Base-by-base conservation (phyloP, 2,113 vertebrate species). In the Vombatus ursinus region DNA sequence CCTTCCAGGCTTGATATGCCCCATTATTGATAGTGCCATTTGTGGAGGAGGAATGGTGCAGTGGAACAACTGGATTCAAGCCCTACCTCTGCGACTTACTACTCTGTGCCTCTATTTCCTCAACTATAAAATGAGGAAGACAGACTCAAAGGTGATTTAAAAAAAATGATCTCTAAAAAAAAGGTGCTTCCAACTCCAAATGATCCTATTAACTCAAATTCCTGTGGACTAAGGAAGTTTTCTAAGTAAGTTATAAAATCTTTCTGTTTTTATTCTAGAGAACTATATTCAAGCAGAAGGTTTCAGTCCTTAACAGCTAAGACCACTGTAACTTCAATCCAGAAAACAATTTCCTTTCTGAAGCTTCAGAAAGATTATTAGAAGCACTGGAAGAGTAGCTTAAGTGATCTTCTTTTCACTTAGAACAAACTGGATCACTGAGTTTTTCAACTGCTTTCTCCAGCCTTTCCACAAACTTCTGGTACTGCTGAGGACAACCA, bases 371-470 rank as follows among this genome's bases (percentile, higher is more conserved):
- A 26, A 68, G 11, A 61, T 31, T 61, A 37, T 14, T 68, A 37
- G 28, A 68, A 68, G 57, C 57, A 68, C 28, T 68, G 57, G 57
- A 68, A 68, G 28, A 68, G 37, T 68, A 68, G 57, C 28, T 31
- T 37, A 68, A 68, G 28, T 68, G 26, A 61, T 61, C 8, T 11
- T 26, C 57, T 61, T 61, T 61, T 61, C 57, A 61, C 57, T 61
- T 31, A 31, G 28, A 61, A 14, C 28, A 95, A 93, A 91, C 48
- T 5, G 48, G 25, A 52, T 53, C 53, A 51, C 89, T 92, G 49
- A 93, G n/a, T 50, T 90, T 95, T 61, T 54, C 49, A 77, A 23
- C 52, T 54, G 48, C 89, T 94, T 53, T 94, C 94, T 91, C 0
- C 7, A 48, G 48, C 89, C n/a, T 92, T 92, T 22, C n/a, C 16